A percentile compares a stretch with the other conserved stretches of the same genome.
phyloP scores from a whole-genome alignment of 2,797 vertebrate genomes.

The Nannoperca obscura region DNA sequence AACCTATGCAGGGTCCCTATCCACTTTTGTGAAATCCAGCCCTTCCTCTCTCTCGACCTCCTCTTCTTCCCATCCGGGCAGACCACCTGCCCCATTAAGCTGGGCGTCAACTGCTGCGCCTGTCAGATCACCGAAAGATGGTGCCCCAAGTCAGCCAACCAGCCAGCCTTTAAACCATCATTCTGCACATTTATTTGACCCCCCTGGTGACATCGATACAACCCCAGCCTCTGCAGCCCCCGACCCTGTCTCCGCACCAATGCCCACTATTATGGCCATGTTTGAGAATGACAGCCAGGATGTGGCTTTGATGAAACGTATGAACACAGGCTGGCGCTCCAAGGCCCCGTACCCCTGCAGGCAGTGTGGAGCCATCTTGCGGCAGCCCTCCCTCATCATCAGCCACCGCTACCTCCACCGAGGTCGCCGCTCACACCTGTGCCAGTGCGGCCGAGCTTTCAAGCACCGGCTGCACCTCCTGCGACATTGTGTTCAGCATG shows the following conservation, averaged over 20 bases:
- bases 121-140: neutral
- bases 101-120: neutral
- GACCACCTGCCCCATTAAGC: neutral
- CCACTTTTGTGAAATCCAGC: neutral
- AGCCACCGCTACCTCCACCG: conserved; percentile 85
- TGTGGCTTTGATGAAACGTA: conserved; percentile 56
- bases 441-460: conserved; percentile 85
- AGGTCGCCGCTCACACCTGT: conserved; percentile 75
- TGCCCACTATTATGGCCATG: conserved; percentile 62
- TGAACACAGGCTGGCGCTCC: conserved; percentile 76
- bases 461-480: conserved; percentile 84
- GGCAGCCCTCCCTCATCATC: conserved; percentile 81
- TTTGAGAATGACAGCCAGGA: conserved; percentile 65
- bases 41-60: neutral
- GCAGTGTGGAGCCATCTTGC: conserved; percentile 83
- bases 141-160: neutral
- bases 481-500: conserved; percentile 86
- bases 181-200: neutral
- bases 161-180: neutral
- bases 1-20: neutral
- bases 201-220: neutral
- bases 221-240: neutral
- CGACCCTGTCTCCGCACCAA: neutral
- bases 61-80: neutral
- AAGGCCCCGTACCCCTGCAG: conserved; percentile 79